A percentile compares a stretch with the other conserved stretches of the same genome.
Conservation (phyloP, 1,140 invertebrate genomes). For the Aleiodes sp. region DNA sequence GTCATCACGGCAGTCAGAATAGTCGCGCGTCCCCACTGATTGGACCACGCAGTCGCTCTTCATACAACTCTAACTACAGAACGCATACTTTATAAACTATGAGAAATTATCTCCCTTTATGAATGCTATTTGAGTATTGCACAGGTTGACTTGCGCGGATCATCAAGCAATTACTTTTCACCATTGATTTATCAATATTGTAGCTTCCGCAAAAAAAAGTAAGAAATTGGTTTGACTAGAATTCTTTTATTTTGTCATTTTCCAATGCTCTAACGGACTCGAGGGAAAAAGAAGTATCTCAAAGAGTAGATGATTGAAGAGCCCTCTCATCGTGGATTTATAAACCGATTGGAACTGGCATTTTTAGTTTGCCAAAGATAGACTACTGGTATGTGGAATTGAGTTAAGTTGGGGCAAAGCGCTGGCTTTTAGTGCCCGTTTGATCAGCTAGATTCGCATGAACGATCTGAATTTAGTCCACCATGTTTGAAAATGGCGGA, state of each 20-base stretch:
- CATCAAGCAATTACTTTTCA: no score
- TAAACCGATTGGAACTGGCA: conserved; percentile 62
- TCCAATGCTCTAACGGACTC: no score
- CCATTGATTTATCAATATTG: no score
- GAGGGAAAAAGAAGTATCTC: conserved; percentile 17
- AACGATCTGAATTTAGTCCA: conserved; percentile 53
- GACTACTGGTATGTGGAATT: conserved; percentile 45
- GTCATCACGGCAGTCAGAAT: conserved; percentile 41
- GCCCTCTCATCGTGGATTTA: conserved; percentile 52
- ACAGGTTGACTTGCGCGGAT: no score
- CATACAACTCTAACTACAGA: no score
- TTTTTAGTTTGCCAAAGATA: conserved; percentile 2
- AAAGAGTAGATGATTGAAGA: conserved; percentile 38
- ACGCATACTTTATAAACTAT: no score
- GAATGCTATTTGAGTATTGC: no score
- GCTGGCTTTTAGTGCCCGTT: conserved; percentile 64
- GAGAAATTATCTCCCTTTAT: no score
- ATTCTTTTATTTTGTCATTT: background rate
- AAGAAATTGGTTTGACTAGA: no score
- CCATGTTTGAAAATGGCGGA: conserved; percentile 50
- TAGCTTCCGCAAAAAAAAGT: no score
- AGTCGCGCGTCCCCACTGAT: conserved; percentile 34
- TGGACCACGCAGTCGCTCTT: conserved; percentile 49
- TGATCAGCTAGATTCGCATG: conserved; percentile 66
- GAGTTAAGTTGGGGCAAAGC: conserved; percentile 63